A percentile compares a stretch with the other conserved stretches of the same genome.
phyloP scores from a whole-genome alignment of 2,113 vertebrate genomes.

The Acinonyx jubatus region DNA sequence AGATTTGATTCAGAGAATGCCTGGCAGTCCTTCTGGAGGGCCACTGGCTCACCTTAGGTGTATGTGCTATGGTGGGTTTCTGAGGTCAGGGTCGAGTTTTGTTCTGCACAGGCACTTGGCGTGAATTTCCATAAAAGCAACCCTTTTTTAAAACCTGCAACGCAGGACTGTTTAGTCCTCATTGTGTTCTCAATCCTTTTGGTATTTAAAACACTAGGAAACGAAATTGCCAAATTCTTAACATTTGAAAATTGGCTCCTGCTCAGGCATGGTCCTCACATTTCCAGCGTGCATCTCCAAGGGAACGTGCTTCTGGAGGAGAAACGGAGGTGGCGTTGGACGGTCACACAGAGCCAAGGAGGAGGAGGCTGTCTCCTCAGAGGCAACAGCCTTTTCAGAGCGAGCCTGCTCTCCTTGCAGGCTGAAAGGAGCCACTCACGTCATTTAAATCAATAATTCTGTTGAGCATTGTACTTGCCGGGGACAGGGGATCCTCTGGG shows the following conservation, averaged over 20 bases:
- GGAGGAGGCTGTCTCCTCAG: background rate
- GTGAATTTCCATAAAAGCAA: slow-evolving; percentile 36
- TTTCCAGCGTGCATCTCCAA: background rate
- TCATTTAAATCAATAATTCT: background rate
- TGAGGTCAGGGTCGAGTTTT: background rate
- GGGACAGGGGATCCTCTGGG: background rate
- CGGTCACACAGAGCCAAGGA: background rate
- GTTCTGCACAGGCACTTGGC: slow-evolving; percentile 35
- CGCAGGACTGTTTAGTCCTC: slow-evolving; percentile 62
- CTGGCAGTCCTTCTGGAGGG: background rate
- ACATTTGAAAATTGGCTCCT: slow-evolving; percentile 67
- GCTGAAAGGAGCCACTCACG: background rate
- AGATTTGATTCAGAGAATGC: background rate
- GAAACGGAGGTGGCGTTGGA: background rate
- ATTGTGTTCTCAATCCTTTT: slow-evolving; percentile 56
- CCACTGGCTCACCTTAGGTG: background rate
- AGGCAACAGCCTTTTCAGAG: background rate
- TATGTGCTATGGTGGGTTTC: background rate
- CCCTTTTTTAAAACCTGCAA: background rate
- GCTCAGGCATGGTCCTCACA: background rate
- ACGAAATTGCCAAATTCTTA: slow-evolving; percentile 55
- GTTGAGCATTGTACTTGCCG: background rate
- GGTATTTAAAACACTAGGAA: slow-evolving; percentile 66
- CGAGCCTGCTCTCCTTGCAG: background rate
- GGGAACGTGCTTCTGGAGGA: background rate